Evolutionary conservation across 2,888 invertebrate species (phyloP).

Genomic region (Drosophila mayaguana): DNA sequence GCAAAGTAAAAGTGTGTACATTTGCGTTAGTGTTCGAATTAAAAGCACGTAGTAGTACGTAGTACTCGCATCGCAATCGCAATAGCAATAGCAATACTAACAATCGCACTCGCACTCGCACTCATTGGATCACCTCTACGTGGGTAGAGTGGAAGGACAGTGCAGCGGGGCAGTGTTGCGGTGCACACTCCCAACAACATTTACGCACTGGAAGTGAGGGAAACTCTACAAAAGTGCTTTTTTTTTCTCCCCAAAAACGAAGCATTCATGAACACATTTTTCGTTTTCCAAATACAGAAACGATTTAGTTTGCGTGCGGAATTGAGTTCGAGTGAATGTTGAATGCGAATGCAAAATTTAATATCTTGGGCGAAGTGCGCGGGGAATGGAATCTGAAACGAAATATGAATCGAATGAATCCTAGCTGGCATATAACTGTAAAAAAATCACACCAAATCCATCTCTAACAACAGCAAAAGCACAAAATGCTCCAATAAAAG

Average conservation of each 20-base stretch:
- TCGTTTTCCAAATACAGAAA: slow-evolving; percentile 81
- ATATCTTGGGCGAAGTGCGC: slow-evolving; percentile 34
- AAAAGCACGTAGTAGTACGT: slow-evolving; percentile 21
- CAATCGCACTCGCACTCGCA: slow-evolving; percentile 21
- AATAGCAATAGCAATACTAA: slow-evolving; percentile 12
- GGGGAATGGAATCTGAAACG: slow-evolving; percentile 29
- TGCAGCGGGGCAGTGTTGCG: slow-evolving; percentile 24
- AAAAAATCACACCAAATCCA: slow-evolving; percentile 19
- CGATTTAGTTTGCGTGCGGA: slow-evolving; percentile 79
- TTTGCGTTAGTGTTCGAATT: slow-evolving; percentile 42
- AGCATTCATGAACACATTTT: slow-evolving; percentile 54
- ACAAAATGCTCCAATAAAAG: slow-evolving; percentile 32
- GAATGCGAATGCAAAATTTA: slow-evolving; percentile 39
- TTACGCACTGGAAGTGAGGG: slow-evolving; percentile 75
- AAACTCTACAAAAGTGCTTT: slow-evolving; percentile 72
- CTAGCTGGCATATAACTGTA: slow-evolving; percentile 9
- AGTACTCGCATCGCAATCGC: slow-evolving; percentile 27
- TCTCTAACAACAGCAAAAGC: background rate
- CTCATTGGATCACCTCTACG: slow-evolving; percentile 40
- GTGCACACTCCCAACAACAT: slow-evolving; percentile 59
- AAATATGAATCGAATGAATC: slow-evolving; percentile 42
- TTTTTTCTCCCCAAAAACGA: slow-evolving; percentile 59
- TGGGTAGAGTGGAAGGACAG: slow-evolving; percentile 20
- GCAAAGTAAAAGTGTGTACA: slow-evolving; percentile 36
- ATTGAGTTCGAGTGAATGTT: slow-evolving; percentile 69